Evolutionary conservation across 2,113 vertebrate species (phyloP).

Genomic region (Anoplopoma fimbria): DNA sequence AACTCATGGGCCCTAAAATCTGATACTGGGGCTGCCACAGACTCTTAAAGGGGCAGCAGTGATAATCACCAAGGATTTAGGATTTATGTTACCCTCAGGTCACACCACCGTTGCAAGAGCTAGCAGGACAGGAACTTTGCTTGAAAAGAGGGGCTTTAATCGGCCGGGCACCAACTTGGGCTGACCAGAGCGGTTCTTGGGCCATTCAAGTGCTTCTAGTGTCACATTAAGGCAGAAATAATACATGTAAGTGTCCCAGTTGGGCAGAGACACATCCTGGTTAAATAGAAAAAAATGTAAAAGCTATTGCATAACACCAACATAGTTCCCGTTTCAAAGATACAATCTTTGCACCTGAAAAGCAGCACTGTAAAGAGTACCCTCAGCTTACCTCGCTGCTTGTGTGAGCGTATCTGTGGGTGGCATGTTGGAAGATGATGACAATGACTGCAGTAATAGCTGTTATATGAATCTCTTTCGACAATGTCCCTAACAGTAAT

Average conservation of each 20-base stretch:
- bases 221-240: background rate
- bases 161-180: background rate
- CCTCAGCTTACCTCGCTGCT: slow-evolving; percentile 10
- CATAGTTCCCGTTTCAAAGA: background rate
- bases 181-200: background rate
- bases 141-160: background rate
- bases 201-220: background rate
- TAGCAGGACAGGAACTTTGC: background rate
- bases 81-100: background rate
- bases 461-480: slow-evolving; percentile 57
- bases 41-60: background rate
- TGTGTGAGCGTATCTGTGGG: slow-evolving; percentile 62
- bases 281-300: background rate
- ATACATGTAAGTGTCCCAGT: background rate
- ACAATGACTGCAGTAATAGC: slow-evolving; percentile 58
- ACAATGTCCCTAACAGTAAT: slow-evolving; percentile 50
- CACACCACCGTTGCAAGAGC: background rate
- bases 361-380: background rate
- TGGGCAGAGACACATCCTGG: background rate
- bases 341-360: background rate
- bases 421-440: slow-evolving; percentile 63
- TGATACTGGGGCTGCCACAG: background rate
- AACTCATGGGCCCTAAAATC: background rate
- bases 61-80: background rate
- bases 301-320: background rate